phyloP scores from a whole-genome alignment of 2,113 vertebrate species.

The Calidris pygmaea region DNA sequence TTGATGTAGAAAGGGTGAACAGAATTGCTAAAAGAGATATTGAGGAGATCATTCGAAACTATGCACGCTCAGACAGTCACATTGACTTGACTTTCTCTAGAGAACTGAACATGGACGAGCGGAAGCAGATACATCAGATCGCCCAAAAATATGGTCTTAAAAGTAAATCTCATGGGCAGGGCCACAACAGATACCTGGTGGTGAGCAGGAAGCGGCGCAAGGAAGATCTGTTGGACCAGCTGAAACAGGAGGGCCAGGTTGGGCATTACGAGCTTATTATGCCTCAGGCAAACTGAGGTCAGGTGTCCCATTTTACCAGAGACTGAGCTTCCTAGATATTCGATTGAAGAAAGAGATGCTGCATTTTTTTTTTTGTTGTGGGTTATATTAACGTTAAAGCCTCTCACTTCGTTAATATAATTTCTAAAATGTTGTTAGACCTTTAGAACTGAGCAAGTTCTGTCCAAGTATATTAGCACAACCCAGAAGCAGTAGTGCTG shows the following conservation, averaged over 20 bases:
- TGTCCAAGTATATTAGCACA: constrained; percentile 63
- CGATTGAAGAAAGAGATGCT: constrained; percentile 22
- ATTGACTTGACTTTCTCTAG: constrained; percentile 94
- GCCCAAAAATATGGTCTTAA: constrained; percentile 91
- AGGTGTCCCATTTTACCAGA: not conserved
- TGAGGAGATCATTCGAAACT: constrained; percentile 92
- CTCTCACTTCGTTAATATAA: constrained; percentile 68
- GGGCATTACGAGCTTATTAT: constrained; percentile 93
- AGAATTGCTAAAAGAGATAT: constrained; percentile 91
- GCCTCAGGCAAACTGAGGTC: constrained; percentile 82
- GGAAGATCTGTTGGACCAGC: constrained; percentile 91
- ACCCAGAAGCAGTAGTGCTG: constrained; percentile 62
- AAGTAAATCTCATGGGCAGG: constrained; percentile 94
- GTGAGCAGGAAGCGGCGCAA: constrained; percentile 92
- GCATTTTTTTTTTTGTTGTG: constrained; percentile 53
- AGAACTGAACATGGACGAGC: constrained; percentile 92
- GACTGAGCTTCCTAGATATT: constrained; percentile 2
- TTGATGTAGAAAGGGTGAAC: constrained; percentile 84
- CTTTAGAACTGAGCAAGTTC: constrained; percentile 43
- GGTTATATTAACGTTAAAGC: constrained; percentile 38
- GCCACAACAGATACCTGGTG: constrained; percentile 87
- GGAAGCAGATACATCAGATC: constrained; percentile 94
- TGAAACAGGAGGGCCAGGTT: constrained; percentile 94
- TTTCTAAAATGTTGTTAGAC: constrained; percentile 59
- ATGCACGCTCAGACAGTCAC: constrained; percentile 88